Evolutionary conservation across 1,140 invertebrate genomes (phyloP).

Genomic region (Agrypnia vestita): DNA sequence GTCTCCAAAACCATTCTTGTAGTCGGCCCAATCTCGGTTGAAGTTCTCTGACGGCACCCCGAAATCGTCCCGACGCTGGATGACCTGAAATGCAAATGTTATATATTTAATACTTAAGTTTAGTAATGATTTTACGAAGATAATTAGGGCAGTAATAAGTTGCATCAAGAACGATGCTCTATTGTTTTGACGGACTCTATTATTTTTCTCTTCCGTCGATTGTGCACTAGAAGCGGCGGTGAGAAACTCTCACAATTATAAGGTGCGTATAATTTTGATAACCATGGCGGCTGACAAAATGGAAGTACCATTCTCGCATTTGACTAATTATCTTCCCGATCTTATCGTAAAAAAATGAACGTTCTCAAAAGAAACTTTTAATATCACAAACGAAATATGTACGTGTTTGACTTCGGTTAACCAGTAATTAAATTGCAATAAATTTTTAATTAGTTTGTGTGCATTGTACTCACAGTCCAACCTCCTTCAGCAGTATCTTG

Average conservation of each 20-base stretch:
- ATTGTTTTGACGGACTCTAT: conserved; percentile 17
- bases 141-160: conserved; percentile 23
- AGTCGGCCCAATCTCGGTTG: conserved; percentile 95
- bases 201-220: conserved; percentile 20
- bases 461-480: conserved; percentile 85
- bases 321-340: neutral
- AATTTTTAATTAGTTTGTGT: neutral
- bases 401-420: neutral
- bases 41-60: conserved; percentile 92
- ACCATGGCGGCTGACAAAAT: neutral
- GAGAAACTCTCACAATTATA: conserved; percentile 12
- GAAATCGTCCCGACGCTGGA: conserved; percentile 90
- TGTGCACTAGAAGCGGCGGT: neutral
- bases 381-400: neutral
- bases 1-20: conserved; percentile 95
- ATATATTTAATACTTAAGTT: conserved; percentile 12
- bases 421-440: neutral
- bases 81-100: conserved; percentile 78
- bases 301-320: neutral
- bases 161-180: conserved; percentile 28
- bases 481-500: conserved; percentile 92
- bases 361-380: neutral
- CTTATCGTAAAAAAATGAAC: neutral
- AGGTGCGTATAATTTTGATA: conserved; percentile 22
- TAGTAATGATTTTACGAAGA: neutral